These are phyloP conservation scores for Caenorhabditis parvicauda DNA, from an alignment of 2,888 invertebrate species.

Conservation along the genomic window DNA sequence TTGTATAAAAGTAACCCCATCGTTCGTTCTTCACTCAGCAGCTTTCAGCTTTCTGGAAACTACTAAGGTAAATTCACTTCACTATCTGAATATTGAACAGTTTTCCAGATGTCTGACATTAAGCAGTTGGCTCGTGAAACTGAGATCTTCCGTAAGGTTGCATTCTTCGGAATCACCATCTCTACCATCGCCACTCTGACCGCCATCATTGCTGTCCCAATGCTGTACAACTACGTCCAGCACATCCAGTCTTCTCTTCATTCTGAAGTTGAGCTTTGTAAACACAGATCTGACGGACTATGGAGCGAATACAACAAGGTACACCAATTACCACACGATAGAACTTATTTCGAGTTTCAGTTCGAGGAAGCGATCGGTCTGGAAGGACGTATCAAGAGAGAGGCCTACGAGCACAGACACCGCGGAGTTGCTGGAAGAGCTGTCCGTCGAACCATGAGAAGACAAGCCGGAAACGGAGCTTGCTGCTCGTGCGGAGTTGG, in stretches of 20 bases:
- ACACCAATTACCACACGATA: too few species aligned
- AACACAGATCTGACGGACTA: slow-evolving; percentile 41
- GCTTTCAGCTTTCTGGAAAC: too few species aligned
- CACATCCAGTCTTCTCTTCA: slow-evolving; percentile 46
- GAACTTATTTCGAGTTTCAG: too few species aligned
- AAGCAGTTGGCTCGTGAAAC: slow-evolving; percentile 32
- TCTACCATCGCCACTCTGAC: slow-evolving; percentile 47
- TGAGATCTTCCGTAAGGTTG: slow-evolving; percentile 34
- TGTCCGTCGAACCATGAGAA: slow-evolving; percentile 25
- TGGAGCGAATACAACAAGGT: slow-evolving; percentile 45
- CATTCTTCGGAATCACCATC: slow-evolving; percentile 45
- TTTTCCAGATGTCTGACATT: too few species aligned
- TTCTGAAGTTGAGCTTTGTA: slow-evolving; percentile 44
- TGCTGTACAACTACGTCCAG: slow-evolving; percentile 53
- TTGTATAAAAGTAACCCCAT: too few species aligned
- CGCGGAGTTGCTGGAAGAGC: slow-evolving; percentile 22
- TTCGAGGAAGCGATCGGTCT: slow-evolving; percentile 27
- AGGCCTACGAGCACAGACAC: slow-evolving; percentile 19
- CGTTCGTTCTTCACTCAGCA: too few species aligned
- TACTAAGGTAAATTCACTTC: too few species aligned
- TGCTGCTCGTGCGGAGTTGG: slow-evolving; percentile 45
- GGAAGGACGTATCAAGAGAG: slow-evolving; percentile 32
- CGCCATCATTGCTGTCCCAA: slow-evolving; percentile 46
- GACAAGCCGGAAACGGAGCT: slow-evolving; percentile 20
- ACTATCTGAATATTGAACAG: too few species aligned